Evolutionary conservation across 2,888 invertebrate species (phyloP).

Genomic region (Mimumesa dahlbomi): DNA sequence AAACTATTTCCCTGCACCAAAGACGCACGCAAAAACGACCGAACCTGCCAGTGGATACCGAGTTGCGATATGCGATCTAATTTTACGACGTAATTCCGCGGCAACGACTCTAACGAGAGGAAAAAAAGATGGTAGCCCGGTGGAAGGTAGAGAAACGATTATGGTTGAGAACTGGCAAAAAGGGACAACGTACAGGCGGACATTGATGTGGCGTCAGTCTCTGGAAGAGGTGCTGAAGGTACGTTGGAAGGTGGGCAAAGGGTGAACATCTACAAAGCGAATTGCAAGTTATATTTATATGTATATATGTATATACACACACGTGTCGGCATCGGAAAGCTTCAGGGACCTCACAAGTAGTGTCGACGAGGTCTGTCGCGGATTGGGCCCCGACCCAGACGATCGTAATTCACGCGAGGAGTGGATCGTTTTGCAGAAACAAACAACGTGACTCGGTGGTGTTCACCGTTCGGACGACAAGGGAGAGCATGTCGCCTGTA

Average conservation of each 20-base stretch:
- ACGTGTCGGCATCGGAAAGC: slow-evolving; percentile 35
- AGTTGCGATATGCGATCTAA: neutral
- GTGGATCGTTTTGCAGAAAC: slow-evolving; percentile 67
- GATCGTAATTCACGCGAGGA: slow-evolving; percentile 69
- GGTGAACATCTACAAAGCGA: slow-evolving; percentile 43
- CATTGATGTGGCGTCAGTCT: slow-evolving; percentile 2
- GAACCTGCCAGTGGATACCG: neutral
- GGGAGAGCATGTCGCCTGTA: slow-evolving; percentile 33
- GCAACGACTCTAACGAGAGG: neutral
- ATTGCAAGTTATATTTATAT: slow-evolving; percentile 51
- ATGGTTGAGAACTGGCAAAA: neutral
- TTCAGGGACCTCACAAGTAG: slow-evolving; percentile 65
- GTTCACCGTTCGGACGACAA: slow-evolving; percentile 40
- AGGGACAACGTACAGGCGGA: neutral
- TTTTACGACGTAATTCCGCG: neutral
- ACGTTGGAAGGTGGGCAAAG: slow-evolving; percentile 32
- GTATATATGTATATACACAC: neutral
- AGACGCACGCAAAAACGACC: neutral
- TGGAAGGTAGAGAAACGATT: too few species aligned
- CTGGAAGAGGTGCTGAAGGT: slow-evolving; percentile 12
- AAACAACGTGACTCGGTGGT: slow-evolving; percentile 58
- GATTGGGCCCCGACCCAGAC: slow-evolving; percentile 53
- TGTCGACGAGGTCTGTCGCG: slow-evolving; percentile 18
- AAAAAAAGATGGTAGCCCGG: neutral
- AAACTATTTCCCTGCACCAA: too few species aligned